These are phyloP conservation scores for Phyllopteryx taeniolatus DNA, from an alignment of 2,113 vertebrate genomes.

Conservation along the genomic window DNA sequence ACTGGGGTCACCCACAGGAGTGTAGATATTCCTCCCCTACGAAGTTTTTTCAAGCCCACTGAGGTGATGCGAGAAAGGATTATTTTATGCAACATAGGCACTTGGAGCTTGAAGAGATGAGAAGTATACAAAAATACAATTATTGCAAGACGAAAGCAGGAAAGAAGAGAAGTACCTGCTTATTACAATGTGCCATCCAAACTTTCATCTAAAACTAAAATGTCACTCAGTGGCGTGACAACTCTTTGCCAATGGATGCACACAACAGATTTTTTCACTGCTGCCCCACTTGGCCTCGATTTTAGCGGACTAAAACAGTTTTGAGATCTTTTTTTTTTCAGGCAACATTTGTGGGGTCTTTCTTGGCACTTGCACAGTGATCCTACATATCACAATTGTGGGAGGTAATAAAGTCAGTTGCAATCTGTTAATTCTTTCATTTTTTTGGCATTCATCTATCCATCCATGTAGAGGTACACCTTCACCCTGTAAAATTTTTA, in stretches of 20 bases:
- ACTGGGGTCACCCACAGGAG: slow-evolving; percentile 57
- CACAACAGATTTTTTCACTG: background rate
- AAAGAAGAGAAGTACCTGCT: background rate
- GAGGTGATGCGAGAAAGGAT: background rate
- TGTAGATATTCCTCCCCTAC: slow-evolving; percentile 38
- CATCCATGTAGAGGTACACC: too few species aligned
- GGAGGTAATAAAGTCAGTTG: too few species aligned
- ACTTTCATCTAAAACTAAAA: background rate
- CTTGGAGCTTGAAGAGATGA: background rate
- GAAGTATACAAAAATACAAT: background rate
- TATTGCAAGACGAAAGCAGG: background rate
- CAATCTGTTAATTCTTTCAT: too few species aligned
- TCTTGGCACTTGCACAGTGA: background rate
- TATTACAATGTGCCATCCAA: background rate
- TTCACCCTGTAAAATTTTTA: too few species aligned
- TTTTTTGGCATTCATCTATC: too few species aligned
- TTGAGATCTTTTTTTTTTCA: background rate
- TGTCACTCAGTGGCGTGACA: background rate
- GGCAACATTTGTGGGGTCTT: background rate
- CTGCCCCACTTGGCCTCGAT: background rate
- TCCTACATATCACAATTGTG: too few species aligned
- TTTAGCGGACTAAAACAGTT: background rate
- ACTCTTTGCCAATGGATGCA: background rate
- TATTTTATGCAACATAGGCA: background rate
- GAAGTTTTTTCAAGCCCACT: background rate